These are phyloP conservation scores for Gari tellinella DNA, from an alignment of 2,888 invertebrate species.

Conservation along the genomic window DNA sequence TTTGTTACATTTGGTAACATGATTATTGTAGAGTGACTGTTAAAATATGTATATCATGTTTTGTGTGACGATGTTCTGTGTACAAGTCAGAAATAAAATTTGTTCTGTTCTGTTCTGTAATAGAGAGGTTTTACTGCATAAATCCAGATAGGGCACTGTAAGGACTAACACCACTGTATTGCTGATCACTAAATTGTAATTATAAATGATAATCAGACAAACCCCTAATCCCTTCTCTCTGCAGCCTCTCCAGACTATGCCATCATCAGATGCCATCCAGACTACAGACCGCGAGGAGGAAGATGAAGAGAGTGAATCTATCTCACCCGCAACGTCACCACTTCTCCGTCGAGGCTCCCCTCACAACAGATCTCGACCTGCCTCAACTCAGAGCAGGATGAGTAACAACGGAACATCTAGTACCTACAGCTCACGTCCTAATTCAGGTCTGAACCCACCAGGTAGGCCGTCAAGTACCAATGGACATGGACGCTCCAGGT, in stretches of 20 bases:
- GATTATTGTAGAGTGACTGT: too few species aligned
- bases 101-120: too few species aligned
- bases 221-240: conserved; percentile 3
- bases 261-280: conserved; percentile 64
- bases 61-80: too few species aligned
- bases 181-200: too few species aligned
- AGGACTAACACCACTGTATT: too few species aligned
- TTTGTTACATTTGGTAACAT: too few species aligned
- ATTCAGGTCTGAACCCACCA: conserved; percentile 61
- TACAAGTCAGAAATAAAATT: too few species aligned
- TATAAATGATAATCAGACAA: not conserved
- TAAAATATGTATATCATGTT: too few species aligned
- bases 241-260: conserved; percentile 81
- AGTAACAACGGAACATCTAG: conserved; percentile 57
- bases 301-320: conserved; percentile 69
- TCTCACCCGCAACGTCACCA: conserved; percentile 58
- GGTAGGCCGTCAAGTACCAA: conserved; percentile 63
- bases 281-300: conserved; percentile 68
- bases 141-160: too few species aligned
- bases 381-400: conserved; percentile 59
- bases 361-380: conserved; percentile 43
- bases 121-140: too few species aligned
- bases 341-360: conserved; percentile 27
- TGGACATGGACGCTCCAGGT: conserved; percentile 62
- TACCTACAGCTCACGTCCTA: conserved; percentile 63